These are phyloP conservation scores for Cassiopea xamachana DNA, from an alignment of 30 jellyfish, hydroid and myxozoan species.

Conservation along the genomic window DNA sequence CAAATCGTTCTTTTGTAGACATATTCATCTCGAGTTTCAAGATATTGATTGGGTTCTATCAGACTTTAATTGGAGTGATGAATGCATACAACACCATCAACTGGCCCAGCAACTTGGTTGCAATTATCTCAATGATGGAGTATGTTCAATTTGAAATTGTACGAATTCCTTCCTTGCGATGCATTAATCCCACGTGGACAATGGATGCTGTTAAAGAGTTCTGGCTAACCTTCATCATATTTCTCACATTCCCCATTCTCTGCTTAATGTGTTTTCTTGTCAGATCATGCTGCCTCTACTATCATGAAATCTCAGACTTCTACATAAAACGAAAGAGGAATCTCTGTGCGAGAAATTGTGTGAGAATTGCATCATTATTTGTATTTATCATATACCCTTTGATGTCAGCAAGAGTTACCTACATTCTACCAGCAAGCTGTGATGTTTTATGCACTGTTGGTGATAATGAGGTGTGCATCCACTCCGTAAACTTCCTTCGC, in stretches of 20 bases:
- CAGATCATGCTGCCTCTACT: not conserved
- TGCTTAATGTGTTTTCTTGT: not conserved
- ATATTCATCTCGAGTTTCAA: slow-evolving; percentile 23
- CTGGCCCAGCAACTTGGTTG: slow-evolving; percentile 27
- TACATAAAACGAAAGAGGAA: not conserved
- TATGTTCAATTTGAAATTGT: slow-evolving; percentile 23
- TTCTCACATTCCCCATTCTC: slow-evolving; percentile 11
- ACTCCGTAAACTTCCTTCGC: slow-evolving; percentile 3
- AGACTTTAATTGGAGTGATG: not conserved
- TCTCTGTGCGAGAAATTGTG: not conserved
- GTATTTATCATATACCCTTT: slow-evolving; percentile 58
- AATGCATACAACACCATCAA: not conserved
- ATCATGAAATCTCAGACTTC: too few relatives aligned
- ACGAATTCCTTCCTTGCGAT: slow-evolving; percentile 33
- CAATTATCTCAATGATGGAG: not conserved
- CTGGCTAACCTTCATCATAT: slow-evolving; percentile 12
- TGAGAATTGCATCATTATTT: slow-evolving; percentile 14
- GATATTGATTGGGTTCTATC: slow-evolving; percentile 54
- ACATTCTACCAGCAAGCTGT: slow-evolving; percentile 51
- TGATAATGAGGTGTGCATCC: slow-evolving; percentile 8
- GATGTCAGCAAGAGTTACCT: slow-evolving; percentile 11
- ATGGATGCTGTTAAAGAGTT: slow-evolving; percentile 35
- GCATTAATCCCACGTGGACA: slow-evolving; percentile 15
- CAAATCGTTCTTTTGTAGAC: slow-evolving; percentile 53
- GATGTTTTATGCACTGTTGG: slow-evolving; percentile 17